Evolutionary conservation across 2,797 vertebrate genomes (phyloP), one percentile per base, ranked within the genome.

Genomic region (Eulemur albifrons): DNA sequence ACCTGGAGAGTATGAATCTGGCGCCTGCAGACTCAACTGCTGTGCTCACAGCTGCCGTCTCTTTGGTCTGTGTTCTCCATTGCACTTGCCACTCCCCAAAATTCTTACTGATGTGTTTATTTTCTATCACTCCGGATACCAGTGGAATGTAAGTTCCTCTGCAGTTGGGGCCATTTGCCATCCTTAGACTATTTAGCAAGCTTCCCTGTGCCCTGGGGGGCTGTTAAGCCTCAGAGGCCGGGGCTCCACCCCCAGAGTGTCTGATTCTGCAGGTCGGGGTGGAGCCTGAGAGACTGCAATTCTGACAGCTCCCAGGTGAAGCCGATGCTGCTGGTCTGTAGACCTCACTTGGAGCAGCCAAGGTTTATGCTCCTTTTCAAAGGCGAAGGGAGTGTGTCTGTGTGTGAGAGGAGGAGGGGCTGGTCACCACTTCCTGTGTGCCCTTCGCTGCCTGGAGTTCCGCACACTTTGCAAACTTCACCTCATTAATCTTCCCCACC

Each of bases 401-500:
- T 13, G 27, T 14, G 38, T 0, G 12, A 18, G 40, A 12, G 38
- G 10, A 23, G 30, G 40, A 7, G 32, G 81, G 13, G 10, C 10
- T 12, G 50, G 17, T 9, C 48, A 32, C 61, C 43, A 5, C 23
- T 72, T 89, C 21, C 93, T 87, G n/a, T 54, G 30, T 87, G 73
- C 83, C 94, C 96, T 97, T 80, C 14, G 1, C 93, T 7, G n/a
- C 93, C 84, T 48, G 92, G 93, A 73, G 38, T 92, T 88, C 82
- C 30, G 48, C 45, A 89, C 50, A 76, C 92, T 95, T 93, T 92
- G 84, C 61, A 88, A 67, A 96, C 93, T 95, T 96, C 0, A 13
- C 84, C 93, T 97, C 98, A 97, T 97, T 97, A 97, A 97, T 98
- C 96, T 97, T 97, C 73, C 76, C 93, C 7, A 7, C 89, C 81